Conservation (phyloP, 1,140 invertebrate genomes). For the Drosophila kurseongensis region DNA sequence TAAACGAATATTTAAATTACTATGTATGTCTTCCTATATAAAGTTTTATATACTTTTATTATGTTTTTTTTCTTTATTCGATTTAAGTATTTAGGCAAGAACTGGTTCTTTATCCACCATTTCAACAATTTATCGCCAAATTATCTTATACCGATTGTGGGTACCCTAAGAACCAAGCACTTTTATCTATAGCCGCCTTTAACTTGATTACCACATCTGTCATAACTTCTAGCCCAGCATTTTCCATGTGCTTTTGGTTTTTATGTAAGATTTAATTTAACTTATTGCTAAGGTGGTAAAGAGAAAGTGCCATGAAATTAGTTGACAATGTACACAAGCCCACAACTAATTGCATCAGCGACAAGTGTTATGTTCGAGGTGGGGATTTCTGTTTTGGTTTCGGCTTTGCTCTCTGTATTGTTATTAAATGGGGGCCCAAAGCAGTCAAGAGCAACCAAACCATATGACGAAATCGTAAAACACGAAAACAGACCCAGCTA, state of each 20-base stretch:
- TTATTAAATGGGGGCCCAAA: constrained; percentile 53
- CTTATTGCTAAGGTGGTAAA: constrained; percentile 14
- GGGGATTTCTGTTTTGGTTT: constrained; percentile 21
- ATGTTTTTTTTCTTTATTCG: no score
- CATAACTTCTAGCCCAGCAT: constrained; percentile 28
- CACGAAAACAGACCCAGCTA: constrained; percentile 34
- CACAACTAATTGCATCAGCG: constrained; percentile 55
- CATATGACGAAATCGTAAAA: constrained; percentile 66
- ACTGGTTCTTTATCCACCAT: no score
- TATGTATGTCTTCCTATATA: no score
- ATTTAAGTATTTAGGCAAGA: no score
- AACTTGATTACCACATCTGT: constrained; percentile 42
- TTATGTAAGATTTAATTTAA: constrained; percentile 35
- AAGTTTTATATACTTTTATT: no score
- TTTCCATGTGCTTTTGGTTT: constrained; percentile 19
- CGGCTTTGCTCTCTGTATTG: constrained; percentile 25
- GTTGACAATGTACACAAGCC: constrained; percentile 43
- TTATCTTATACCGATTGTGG: background rate
- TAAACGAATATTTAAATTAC: no score
- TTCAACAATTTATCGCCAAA: constrained; percentile 14
- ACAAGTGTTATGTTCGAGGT: constrained; percentile 29
- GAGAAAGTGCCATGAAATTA: constrained; percentile 44
- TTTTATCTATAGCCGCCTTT: constrained; percentile 5
- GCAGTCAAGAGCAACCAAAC: constrained; percentile 41
- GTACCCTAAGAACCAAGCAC: background rate